Percentiles rank a stretch among this genome's conserved stretches.
Evolutionary conservation across 2,113 vertebrate genomes (phyloP).

Genomic region (Paracanthobrama guichenoti): DNA sequence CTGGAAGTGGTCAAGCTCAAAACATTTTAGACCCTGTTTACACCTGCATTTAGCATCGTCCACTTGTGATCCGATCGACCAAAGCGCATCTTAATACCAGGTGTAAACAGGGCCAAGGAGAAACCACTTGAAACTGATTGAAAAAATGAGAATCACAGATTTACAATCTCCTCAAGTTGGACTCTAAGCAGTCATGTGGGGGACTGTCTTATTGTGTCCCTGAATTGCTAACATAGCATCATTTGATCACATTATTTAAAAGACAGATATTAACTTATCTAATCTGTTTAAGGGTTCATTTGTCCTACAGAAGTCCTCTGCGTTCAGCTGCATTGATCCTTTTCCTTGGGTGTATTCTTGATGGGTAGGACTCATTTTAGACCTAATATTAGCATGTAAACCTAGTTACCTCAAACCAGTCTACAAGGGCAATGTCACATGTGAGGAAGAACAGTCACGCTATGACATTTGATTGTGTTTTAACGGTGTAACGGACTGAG

Average conservation of each 20-base stretch:
- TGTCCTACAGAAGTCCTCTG: neutral
- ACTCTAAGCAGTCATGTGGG: slow-evolving; percentile 19
- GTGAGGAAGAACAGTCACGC: neutral
- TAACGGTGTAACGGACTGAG: slow-evolving; percentile 18
- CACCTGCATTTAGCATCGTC: no score
- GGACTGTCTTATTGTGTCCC: neutral
- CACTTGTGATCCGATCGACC: no score
- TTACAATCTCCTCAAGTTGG: neutral
- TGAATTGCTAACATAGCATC: slow-evolving; percentile 35
- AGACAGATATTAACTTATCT: neutral
- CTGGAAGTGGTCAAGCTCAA: no score
- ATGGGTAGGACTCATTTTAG: neutral
- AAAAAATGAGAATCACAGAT: slow-evolving; percentile 47
- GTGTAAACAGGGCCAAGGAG: neutral
- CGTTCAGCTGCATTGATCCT: neutral
- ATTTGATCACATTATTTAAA: slow-evolving; percentile 45
- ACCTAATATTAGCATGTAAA: neutral
- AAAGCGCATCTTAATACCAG: no score
- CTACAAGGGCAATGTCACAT: neutral
- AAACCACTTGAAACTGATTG: slow-evolving; percentile 25
- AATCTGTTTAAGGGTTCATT: neutral
- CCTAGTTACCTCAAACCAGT: neutral
- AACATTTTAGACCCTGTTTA: no score
- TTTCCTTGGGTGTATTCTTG: neutral
- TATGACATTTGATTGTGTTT: slow-evolving; percentile 20